Evolutionary conservation across 2,113 vertebrate genomes (phyloP).

Genomic region (Lagopus leucura): DNA sequence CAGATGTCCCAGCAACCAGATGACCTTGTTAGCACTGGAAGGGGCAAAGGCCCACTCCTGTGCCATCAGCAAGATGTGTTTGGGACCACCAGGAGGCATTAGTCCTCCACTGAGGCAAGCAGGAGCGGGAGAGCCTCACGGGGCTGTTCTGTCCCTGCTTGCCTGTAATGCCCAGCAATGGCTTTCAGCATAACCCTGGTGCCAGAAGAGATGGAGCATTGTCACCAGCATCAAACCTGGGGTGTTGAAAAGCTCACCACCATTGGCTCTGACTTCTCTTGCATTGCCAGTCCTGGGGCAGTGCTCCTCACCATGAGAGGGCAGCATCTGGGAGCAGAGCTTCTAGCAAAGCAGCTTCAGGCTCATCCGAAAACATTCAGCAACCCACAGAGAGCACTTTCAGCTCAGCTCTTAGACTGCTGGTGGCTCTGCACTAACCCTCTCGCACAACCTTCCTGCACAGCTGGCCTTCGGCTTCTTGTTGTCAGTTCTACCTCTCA

Average conservation of each 20-base stretch:
- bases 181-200: not conserved
- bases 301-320: not conserved
- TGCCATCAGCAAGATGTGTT: not conserved
- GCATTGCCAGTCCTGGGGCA: accelerated
- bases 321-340: not conserved
- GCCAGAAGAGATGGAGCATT: not conserved
- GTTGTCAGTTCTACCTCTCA: not conserved
- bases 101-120: not conserved
- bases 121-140: not conserved
- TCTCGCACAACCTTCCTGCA: not conserved
- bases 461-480: not conserved
- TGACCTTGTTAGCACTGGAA: not conserved
- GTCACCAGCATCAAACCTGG: accelerated
- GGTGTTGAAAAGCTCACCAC: not conserved
- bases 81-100: conserved; percentile 60
- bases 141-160: accelerated
- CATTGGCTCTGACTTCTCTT: no score
- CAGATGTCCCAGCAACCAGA: not conserved
- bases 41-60: not conserved
- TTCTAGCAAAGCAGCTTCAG: not conserved
- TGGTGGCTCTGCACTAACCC: not conserved
- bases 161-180: not conserved
- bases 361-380: not conserved
- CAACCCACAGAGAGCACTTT: not conserved
- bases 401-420: not conserved